These are phyloP conservation scores for Enteromius afrohamiltoni DNA, from an alignment of 2,797 vertebrate species.

Conservation along the genomic window DNA sequence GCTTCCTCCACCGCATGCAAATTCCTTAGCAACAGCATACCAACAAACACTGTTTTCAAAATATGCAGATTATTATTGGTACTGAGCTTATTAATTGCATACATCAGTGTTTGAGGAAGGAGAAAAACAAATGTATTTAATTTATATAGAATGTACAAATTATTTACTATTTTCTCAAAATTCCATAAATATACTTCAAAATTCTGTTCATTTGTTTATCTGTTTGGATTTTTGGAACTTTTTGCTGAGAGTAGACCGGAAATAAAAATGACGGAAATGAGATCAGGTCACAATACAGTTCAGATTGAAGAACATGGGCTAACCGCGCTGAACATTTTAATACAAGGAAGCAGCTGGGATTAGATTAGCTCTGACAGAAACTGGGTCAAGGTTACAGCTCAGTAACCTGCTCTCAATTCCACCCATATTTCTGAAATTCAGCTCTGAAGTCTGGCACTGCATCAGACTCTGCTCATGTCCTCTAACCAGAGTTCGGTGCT, in stretches of 20 bases:
- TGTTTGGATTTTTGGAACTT: background rate
- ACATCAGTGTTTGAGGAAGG: background rate
- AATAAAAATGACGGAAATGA: background rate
- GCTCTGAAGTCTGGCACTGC: slow-evolving; percentile 15
- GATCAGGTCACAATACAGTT: background rate
- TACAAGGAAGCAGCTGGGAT: slow-evolving; percentile 22
- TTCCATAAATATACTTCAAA: background rate
- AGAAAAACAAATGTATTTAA: background rate
- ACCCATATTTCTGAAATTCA: slow-evolving; percentile 50
- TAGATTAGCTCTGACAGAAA: slow-evolving; percentile 62
- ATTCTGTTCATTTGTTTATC: background rate
- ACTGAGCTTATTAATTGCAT: too few species aligned
- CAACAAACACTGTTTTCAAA: background rate
- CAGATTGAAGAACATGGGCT: slow-evolving; percentile 13
- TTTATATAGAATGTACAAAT: background rate
- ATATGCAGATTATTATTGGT: background rate
- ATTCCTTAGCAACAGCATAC: background rate
- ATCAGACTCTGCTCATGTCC: slow-evolving; percentile 26
- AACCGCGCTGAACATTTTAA: background rate
- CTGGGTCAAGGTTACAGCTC: slow-evolving; percentile 77
- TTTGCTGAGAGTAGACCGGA: background rate
- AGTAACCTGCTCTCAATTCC: slow-evolving; percentile 58
- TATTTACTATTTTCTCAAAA: background rate
- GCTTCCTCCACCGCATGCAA: background rate
- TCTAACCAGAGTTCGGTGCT: background rate